A percentile compares a stretch with the other conserved stretches of the same genome.
Evolutionary conservation across 2,797 vertebrate genomes (phyloP).

Genomic region (Aeoliscus strigatus): DNA sequence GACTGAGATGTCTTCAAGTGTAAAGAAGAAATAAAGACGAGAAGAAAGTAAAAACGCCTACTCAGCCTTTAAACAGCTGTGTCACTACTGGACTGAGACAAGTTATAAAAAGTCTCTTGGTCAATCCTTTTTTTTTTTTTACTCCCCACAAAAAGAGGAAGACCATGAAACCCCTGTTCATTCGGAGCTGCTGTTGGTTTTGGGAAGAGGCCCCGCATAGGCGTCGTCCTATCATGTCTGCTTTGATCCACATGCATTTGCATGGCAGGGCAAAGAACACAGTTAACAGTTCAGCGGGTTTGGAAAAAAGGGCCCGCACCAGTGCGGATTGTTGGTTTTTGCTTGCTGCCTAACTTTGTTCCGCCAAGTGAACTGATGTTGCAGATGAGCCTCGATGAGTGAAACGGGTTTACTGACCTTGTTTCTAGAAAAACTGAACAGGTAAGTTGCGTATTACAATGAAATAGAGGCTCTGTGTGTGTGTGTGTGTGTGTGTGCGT

Average conservation of each 20-base stretch:
- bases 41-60: too few relatives aligned
- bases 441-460: too few relatives aligned
- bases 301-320: conserved; percentile 78
- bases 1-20: too few relatives aligned
- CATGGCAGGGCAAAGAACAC: conserved; percentile 75
- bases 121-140: too few relatives aligned
- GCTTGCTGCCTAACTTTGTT: conserved; percentile 76
- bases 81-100: too few relatives aligned
- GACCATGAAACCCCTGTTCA: conserved; percentile 60
- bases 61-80: too few relatives aligned
- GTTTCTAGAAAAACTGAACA: too few relatives aligned
- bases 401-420: too few relatives aligned
- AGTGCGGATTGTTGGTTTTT: conserved; percentile 74
- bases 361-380: conserved; percentile 64
- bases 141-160: conserved; percentile 62
- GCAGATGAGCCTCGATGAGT: conserved; percentile 28
- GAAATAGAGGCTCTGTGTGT: too few relatives aligned
- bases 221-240: conserved; percentile 66
- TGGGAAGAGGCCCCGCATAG: conserved; percentile 66
- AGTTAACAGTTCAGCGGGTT: conserved; percentile 80
- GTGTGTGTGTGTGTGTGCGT: too few relatives aligned
- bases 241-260: conserved; percentile 77
- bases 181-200: conserved; percentile 70
- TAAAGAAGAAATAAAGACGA: too few relatives aligned
- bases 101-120: conserved; percentile 49